Conservation (phyloP, 2,888 invertebrate genomes). For the Anarsia innoxiella region DNA sequence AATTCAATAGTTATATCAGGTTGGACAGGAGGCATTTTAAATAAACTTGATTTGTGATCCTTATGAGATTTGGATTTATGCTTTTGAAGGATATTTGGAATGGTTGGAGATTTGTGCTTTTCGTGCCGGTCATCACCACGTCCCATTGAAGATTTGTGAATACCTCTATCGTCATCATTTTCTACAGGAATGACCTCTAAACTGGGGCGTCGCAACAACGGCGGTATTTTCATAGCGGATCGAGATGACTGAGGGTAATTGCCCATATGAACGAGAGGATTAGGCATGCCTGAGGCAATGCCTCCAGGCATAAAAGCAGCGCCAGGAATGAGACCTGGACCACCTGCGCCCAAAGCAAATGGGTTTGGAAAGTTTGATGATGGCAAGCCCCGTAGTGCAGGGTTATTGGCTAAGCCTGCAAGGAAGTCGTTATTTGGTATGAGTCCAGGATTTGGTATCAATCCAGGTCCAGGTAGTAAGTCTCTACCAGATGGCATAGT, state of each 20-base stretch:
- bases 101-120: constrained; percentile 67
- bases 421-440: constrained; percentile 65
- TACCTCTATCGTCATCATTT: constrained; percentile 61
- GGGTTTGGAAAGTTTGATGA: constrained; percentile 64
- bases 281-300: constrained; percentile 53
- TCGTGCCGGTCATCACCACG: constrained; percentile 61
- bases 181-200: constrained; percentile 71
- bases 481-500: constrained; percentile 67
- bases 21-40: constrained; percentile 67
- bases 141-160: constrained; percentile 45
- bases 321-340: constrained; percentile 78
- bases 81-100: constrained; percentile 67
- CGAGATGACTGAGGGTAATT: constrained; percentile 76
- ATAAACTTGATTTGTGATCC: constrained; percentile 61
- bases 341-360: constrained; percentile 68
- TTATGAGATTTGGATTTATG: constrained; percentile 61
- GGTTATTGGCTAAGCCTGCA: constrained; percentile 60
- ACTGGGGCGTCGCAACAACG: constrained; percentile 75
- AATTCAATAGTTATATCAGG: constrained; percentile 78
- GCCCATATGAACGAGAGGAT: constrained; percentile 68
- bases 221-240: constrained; percentile 73
- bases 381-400: constrained; percentile 57
- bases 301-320: constrained; percentile 56
- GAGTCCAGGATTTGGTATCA: constrained; percentile 63
- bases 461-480: constrained; percentile 70